Base-by-base conservation (phyloP, 2,797 vertebrate species). In the Lepilemur septentrionalis region DNA sequence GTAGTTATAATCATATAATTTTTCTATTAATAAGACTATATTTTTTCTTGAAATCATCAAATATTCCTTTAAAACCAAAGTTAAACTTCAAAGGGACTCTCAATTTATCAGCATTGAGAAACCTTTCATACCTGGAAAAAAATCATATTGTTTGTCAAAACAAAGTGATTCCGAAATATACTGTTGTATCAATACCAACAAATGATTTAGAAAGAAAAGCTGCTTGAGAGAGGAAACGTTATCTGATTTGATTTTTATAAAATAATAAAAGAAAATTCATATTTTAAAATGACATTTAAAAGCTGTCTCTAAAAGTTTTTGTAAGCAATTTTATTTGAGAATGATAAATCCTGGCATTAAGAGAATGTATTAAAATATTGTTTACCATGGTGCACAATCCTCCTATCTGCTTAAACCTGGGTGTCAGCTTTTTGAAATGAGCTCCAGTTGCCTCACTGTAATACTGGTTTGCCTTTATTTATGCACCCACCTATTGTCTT, bases 381-480 rank as follows among this genome's bases (percentile, higher is more conserved):
- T 94, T 93, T 43, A 7, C 7, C 41, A 7, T 1, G 23, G 72
- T 43, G 63, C 23, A 12, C 84, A 25, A 20, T 82, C 72, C 93
- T 97, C 72, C 30, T 20, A 2, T 87, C 93, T 95, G 14, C 3
- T 79, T 87, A 22, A 90, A 80, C 12, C 43, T 81, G 88, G 46
- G 4, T 41, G 92, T 89, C 6, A 85, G 73, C 6, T 14, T 96
- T 97, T 92, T 89, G 46, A 83, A 70, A 90, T 86, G 91, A 89
- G 55, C 95, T 96, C 61, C 41, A 50, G 7, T 17, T 81, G 1
- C 15, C 93, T 12, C 57, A 96, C 25, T 89, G 38, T 75, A 55
- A 67, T 94, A 95, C 93, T 89, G 81, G 61, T 83, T 93, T 96
- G 38, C 96, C 11, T 50, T 96, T 94, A 97, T 98, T 97, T 97